phyloP scores from a whole-genome alignment of 1,140 invertebrate genomes.

The Eriocheir sinensis region DNA sequence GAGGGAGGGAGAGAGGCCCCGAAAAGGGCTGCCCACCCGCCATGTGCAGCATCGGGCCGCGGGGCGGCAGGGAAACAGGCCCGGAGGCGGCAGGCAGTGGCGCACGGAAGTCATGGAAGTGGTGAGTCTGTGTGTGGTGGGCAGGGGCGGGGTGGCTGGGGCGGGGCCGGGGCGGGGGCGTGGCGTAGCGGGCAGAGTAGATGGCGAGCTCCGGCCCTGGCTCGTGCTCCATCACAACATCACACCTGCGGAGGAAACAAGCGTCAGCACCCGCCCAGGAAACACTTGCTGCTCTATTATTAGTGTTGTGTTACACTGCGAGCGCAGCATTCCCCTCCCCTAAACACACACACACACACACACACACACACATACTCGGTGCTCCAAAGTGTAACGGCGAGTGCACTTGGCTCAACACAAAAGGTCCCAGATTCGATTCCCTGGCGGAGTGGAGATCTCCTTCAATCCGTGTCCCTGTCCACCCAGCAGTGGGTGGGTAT shows the following conservation, averaged over 20 bases:
- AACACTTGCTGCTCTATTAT: not conserved
- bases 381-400: too few species aligned
- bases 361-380: not conserved
- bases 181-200: conserved; percentile 70
- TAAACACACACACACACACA: not conserved
- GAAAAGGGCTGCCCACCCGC: conserved; percentile 35
- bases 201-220: conserved; percentile 64
- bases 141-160: conserved; percentile 39
- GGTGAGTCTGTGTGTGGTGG: conserved; percentile 51
- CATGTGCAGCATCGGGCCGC: conserved; percentile 41
- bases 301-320: not conserved
- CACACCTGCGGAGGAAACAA: conserved; percentile 51
- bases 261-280: not conserved
- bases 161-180: conserved; percentile 56
- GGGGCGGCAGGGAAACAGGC: not conserved
- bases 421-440: too few species aligned
- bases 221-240: conserved; percentile 71
- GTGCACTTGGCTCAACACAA: too few species aligned
- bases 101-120: conserved; percentile 47
- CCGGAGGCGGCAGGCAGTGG: not conserved
- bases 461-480: too few species aligned
- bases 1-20: conserved; percentile 57
- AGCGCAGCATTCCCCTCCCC: not conserved
- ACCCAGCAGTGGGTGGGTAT: too few species aligned
- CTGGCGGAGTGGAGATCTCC: too few species aligned